Base-by-base conservation (phyloP, 1,140 invertebrate genomes). In the Nasonia vitripennis region DNA sequence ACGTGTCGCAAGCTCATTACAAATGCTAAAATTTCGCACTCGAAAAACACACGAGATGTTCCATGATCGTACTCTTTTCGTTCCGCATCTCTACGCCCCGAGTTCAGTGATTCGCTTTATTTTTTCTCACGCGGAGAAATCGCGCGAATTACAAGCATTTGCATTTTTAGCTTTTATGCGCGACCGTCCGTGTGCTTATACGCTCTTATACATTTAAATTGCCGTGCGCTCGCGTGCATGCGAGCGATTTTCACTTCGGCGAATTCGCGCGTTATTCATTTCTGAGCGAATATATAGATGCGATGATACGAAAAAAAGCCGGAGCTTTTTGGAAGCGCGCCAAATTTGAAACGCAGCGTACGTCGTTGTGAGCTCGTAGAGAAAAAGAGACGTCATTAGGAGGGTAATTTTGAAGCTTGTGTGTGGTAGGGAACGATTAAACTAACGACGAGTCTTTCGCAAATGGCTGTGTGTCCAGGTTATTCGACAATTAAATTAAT, bases 71-170 rank as follows among this genome's bases (percentile, higher is more conserved):
- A 23, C 55, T 6, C 55, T 6, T 20, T 78, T 17, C 6, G 20
- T 62, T 62, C 55, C 51, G 48, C 45, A 10, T 78, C 17, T 51
- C 6, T 78, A 48, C 51, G 45, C 73, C 34, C n/a, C 37, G 7
- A 75, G 34, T 41, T 45, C 37, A 45, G 17, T 75, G 37, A 75
- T 75, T 75, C 37, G 31, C 0, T 34, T 74, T 1, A 27, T 27
- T 74, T 71, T 75, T 75, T 75, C 37, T 4, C 9, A 75, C 73
- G 27, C 37, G 11, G 73, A 75, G 73, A 75, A 75, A 75, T 75
- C 37, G 34, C 73, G 14, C 20, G 37, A 75, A 75, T 45, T 20
- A 45, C 7, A 45, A 75, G 12, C 7, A 17, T 31, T 31, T 71
- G 68, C 68, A 31, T 14, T n/a, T 31, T 71, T 31, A 10, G 48